Conservation (phyloP, 2,113 vertebrate genomes). For the Lynx canadensis region DNA sequence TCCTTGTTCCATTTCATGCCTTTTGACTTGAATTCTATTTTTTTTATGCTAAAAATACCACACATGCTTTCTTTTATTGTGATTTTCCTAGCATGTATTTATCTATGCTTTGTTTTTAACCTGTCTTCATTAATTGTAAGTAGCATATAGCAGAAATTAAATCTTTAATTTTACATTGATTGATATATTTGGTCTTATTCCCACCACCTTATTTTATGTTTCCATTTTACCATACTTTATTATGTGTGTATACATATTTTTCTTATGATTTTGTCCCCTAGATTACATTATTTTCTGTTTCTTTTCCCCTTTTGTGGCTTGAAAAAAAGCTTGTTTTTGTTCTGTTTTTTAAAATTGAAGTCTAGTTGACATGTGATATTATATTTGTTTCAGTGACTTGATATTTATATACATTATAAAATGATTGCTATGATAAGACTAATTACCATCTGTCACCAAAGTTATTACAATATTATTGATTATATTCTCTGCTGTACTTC, state of each 20-base stretch:
- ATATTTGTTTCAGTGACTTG: neutral
- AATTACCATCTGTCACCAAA: neutral
- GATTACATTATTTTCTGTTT: neutral
- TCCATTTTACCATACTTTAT: conserved; percentile 1
- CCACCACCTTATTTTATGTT: neutral
- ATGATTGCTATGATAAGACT: neutral
- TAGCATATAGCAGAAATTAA: conserved; percentile 4
- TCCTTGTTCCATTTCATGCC: conserved; percentile 11
- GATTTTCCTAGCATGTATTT: neutral
- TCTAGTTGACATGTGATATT: neutral
- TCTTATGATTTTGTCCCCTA: neutral
- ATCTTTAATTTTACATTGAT: neutral
- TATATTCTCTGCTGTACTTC: neutral
- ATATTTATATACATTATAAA: neutral
- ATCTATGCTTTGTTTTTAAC: neutral
- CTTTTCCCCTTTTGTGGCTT: neutral
- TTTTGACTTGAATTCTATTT: conserved; percentile 9
- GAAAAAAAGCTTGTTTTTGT: neutral
- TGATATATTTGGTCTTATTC: neutral
- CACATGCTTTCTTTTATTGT: neutral
- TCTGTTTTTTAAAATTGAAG: neutral
- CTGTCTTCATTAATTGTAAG: neutral
- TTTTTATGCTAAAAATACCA: neutral
- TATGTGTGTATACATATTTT: neutral
- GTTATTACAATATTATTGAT: neutral